Percentiles rank a stretch among this genome's conserved stretches.
Conservation (phyloP, 2,113 vertebrate genomes). For the Planiliza haematocheilus region DNA sequence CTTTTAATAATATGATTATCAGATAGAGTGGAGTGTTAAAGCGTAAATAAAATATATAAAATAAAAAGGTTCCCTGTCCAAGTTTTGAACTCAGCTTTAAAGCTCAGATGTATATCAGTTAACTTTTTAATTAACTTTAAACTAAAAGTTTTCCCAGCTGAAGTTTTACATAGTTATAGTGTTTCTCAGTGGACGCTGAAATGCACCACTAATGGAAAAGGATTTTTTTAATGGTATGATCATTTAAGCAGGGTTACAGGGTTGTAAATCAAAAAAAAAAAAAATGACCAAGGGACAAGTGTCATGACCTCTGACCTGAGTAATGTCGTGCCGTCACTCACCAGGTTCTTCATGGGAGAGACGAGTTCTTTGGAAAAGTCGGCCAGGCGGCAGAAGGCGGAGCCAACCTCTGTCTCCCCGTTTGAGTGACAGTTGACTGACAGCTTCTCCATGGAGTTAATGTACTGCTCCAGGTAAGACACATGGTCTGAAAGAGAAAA, state of each 20-base stretch:
- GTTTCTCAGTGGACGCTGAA: background rate
- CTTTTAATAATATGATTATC: too few species aligned
- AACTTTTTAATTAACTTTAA: too few species aligned
- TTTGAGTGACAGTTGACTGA: conserved; percentile 76
- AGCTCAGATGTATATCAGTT: background rate
- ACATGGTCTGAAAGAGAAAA: conserved; percentile 63
- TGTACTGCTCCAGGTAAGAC: conserved; percentile 75
- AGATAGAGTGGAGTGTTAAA: too few species aligned
- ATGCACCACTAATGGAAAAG: too few species aligned
- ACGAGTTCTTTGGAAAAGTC: conserved; percentile 76
- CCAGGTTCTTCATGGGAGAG: conserved; percentile 77
- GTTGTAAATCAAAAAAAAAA: too few species aligned
- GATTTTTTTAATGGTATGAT: too few species aligned
- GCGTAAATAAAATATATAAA: too few species aligned
- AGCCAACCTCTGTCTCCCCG: conserved; percentile 71
- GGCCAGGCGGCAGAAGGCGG: conserved; percentile 69
- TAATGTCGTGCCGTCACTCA: conserved; percentile 6
- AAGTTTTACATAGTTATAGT: too few species aligned
- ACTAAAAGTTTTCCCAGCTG: too few species aligned
- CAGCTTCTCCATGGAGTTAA: conserved; percentile 74
- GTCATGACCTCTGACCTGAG: conserved; percentile 12
- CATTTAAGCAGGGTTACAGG: background rate
- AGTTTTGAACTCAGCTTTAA: background rate
- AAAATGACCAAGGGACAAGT: background rate
- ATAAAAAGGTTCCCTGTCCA: too few species aligned